These are phyloP conservation scores for Lynx canadensis DNA, from an alignment of 2,113 vertebrate genomes.

Conservation along the genomic window DNA sequence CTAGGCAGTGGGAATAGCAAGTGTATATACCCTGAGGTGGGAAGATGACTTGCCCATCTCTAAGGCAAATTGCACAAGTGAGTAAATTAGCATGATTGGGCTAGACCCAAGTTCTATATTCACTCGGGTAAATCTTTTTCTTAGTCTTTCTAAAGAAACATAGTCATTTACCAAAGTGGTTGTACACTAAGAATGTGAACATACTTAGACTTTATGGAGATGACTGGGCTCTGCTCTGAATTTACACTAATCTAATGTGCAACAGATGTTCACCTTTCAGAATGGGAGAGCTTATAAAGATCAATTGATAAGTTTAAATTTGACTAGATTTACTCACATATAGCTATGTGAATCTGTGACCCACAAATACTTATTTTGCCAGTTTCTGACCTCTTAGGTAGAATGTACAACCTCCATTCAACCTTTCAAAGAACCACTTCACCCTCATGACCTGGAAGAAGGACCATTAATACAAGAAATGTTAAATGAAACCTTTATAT, in stretches of 20 bases:
- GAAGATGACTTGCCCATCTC: neutral
- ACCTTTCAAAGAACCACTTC: neutral
- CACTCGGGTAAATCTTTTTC: neutral
- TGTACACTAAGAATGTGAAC: neutral
- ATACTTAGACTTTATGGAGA: neutral
- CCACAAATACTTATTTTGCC: neutral
- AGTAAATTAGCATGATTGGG: neutral
- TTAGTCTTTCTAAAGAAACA: neutral
- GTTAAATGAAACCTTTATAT: neutral
- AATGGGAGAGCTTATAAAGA: neutral
- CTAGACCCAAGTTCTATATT: neutral
- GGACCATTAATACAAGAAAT: neutral
- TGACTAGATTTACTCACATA: neutral
- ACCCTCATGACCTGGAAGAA: neutral
- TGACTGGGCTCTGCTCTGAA: neutral
- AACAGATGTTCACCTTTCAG: neutral
- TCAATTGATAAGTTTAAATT: neutral
- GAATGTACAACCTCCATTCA: neutral
- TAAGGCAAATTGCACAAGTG: neutral
- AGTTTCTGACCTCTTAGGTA: neutral
- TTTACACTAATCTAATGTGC: neutral
- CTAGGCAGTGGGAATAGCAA: neutral
- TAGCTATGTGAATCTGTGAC: neutral
- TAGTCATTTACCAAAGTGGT: neutral
- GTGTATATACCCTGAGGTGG: neutral